phyloP scores from a whole-genome alignment of 2,888 invertebrate genomes.

The Adineta ricciae region DNA sequence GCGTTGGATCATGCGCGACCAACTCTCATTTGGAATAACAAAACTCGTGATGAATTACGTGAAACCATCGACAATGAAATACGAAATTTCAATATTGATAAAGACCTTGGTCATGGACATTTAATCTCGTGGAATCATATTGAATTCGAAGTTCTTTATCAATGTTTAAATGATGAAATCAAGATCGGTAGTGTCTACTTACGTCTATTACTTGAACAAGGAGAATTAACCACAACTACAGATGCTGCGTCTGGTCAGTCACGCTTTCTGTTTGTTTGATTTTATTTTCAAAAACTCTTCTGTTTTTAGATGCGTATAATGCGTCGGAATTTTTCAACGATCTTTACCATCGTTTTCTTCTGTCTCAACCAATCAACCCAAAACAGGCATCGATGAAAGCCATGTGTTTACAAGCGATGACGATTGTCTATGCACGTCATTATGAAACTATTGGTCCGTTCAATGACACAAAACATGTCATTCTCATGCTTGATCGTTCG shows the following conservation, averaged over 20 bases:
- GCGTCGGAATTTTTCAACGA: conserved; percentile 83
- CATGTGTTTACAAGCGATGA: conserved; percentile 92
- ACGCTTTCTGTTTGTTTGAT: background rate
- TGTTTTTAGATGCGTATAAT: conserved; percentile 25
- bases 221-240: conserved; percentile 42
- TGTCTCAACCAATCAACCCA: conserved; percentile 61
- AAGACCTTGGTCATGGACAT: conserved; percentile 63
- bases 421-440: conserved; percentile 91
- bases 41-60: conserved; percentile 87
- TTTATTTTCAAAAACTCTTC: background rate
- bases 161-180: conserved; percentile 85
- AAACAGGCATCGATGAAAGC: conserved; percentile 72
- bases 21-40: conserved; percentile 93
- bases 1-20: conserved; percentile 82
- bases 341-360: conserved; percentile 87
- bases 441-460: conserved; percentile 91
- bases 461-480: conserved; percentile 86
- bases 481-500: conserved; percentile 84
- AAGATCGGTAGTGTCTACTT: conserved; percentile 93
- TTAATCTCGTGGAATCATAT: conserved; percentile 89
- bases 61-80: conserved; percentile 84
- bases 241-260: background rate
- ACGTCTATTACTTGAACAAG: conserved; percentile 78
- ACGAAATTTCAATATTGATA: conserved; percentile 74
- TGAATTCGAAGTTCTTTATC: conserved; percentile 82